A percentile compares a stretch with the other conserved stretches of the same genome.
Evolutionary conservation across 1,140 invertebrate species (phyloP).

Genomic region (Cherax destructor): DNA sequence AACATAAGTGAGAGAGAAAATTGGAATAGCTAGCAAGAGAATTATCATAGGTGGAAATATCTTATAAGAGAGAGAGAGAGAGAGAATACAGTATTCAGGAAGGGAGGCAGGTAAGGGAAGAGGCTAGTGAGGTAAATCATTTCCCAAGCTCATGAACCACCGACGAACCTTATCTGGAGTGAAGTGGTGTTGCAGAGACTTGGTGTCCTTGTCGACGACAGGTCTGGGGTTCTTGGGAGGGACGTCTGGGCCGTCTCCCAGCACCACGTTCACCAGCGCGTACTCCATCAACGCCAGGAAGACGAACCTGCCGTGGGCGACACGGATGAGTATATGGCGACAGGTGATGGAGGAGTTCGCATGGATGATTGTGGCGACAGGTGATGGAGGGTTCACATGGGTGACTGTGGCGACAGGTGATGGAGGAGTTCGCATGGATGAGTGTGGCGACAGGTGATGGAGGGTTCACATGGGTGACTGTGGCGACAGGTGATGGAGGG

Average conservation of each 20-base stretch:
- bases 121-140: too few relatives aligned
- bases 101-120: too few relatives aligned
- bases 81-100: too few relatives aligned
- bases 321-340: not conserved
- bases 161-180: not conserved
- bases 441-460: not conserved
- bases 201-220: not conserved
- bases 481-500: not conserved
- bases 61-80: too few relatives aligned
- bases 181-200: not conserved
- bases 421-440: too few relatives aligned
- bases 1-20: too few relatives aligned
- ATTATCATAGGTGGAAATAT: too few relatives aligned
- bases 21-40: too few relatives aligned
- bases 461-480: not conserved
- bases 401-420: not conserved
- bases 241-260: slow-evolving; percentile 78
- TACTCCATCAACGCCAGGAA: slow-evolving; percentile 94
- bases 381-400: not conserved
- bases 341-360: too few relatives aligned
- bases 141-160: too few relatives aligned
- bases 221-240: slow-evolving; percentile 26
- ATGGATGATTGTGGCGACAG: too few relatives aligned
- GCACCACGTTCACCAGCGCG: slow-evolving; percentile 93
- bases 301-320: slow-evolving; percentile 79